A percentile compares a stretch with the other conserved stretches of the same genome.
Conservation (phyloP, 2,797 vertebrate species). For the Gymnothorax javanicus region DNA sequence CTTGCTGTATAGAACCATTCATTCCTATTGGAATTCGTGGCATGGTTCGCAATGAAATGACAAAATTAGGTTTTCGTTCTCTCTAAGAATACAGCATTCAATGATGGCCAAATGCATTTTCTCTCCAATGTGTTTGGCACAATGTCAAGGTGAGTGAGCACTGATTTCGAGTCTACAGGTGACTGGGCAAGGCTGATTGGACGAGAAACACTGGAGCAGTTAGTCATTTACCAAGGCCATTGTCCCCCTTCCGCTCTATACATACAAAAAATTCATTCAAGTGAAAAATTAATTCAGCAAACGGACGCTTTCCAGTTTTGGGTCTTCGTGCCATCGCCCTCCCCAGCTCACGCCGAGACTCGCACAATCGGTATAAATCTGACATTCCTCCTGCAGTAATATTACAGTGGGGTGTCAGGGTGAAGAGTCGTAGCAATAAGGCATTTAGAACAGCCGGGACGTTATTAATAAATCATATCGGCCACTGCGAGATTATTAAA, state of each 20-base stretch:
- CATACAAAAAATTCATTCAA: neutral
- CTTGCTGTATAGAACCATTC: neutral
- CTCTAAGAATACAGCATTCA: neutral
- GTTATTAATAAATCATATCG: constrained; percentile 18
- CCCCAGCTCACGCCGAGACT: neutral
- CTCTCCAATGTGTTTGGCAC: neutral
- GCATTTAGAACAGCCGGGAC: constrained; percentile 17
- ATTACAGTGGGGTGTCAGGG: neutral
- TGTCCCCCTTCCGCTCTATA: neutral
- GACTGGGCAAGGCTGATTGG: neutral
- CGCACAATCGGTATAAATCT: neutral
- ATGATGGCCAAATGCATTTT: neutral
- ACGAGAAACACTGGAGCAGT: neutral
- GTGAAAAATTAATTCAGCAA: neutral
- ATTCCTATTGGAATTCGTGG: neutral
- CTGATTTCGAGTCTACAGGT: neutral
- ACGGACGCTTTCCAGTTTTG: neutral
- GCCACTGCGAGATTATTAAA: constrained; percentile 15
- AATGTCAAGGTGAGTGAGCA: neutral
- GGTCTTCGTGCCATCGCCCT: neutral
- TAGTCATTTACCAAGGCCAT: neutral
- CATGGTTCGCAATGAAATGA: neutral
- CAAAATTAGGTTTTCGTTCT: neutral
- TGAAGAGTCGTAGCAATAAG: constrained; percentile 10
- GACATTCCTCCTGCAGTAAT: neutral